phyloP scores from a whole-genome alignment of 53 echinoderm and acorn worm genomes.

The Actinopyga echinites region DNA sequence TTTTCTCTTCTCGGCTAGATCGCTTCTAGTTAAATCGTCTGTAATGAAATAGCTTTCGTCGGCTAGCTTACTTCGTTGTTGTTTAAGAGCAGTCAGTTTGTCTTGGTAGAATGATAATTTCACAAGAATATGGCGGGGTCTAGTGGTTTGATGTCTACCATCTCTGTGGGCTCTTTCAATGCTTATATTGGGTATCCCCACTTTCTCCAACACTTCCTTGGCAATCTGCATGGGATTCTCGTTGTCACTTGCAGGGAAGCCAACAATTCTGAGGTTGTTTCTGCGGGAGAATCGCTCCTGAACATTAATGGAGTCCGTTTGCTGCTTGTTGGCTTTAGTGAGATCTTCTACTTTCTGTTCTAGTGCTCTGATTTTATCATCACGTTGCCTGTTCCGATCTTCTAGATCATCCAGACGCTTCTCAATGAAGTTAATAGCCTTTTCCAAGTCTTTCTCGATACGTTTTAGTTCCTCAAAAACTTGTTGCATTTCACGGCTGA shows the following conservation, averaged over 20 bases:
- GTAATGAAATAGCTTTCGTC: background rate
- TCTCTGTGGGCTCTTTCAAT: no score
- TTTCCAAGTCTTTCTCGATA: background rate
- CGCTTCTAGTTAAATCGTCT: slow-evolving; percentile 3
- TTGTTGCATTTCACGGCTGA: background rate
- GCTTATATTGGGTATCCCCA: background rate
- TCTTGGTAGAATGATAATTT: background rate
- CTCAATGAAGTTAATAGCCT: background rate
- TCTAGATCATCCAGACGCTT: background rate
- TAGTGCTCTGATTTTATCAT: background rate
- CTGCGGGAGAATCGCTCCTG: background rate
- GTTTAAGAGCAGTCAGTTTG: background rate
- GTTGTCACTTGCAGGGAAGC: background rate
- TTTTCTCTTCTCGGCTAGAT: background rate
- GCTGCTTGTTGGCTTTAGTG: background rate
- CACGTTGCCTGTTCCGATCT: background rate
- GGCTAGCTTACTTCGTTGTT: background rate
- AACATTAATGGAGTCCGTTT: background rate
- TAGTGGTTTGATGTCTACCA: background rate
- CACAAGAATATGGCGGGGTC: background rate
- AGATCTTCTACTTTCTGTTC: background rate
- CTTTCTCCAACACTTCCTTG: background rate
- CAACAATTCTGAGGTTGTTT: background rate
- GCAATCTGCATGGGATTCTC: background rate
- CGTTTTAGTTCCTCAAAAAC: background rate